Evolutionary conservation across 2,797 vertebrate species (phyloP).

Genomic region (Gallinago nigripennis): DNA sequence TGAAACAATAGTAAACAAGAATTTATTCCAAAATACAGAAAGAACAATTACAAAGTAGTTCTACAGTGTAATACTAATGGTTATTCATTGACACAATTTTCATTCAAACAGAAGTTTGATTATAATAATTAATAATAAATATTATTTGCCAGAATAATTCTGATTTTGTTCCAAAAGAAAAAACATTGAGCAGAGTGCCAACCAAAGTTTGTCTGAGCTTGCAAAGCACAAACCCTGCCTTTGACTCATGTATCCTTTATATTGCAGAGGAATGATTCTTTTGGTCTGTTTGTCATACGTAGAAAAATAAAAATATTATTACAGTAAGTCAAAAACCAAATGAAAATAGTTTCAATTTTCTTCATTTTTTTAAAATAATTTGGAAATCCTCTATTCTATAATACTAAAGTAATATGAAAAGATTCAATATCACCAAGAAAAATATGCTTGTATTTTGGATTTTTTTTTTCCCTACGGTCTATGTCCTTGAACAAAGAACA

Average conservation of each 20-base stretch:
- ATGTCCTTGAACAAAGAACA: conserved; percentile 35
- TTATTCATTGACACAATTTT: background rate
- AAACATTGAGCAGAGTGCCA: background rate
- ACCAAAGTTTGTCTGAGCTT: background rate
- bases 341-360: background rate
- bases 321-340: background rate
- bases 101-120: background rate
- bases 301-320: background rate
- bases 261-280: background rate
- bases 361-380: background rate
- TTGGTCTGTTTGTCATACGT: background rate
- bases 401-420: background rate
- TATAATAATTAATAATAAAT: background rate
- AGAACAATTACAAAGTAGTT: background rate
- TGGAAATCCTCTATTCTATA: background rate
- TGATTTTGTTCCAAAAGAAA: background rate
- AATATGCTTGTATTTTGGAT: background rate
- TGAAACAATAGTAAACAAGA: background rate
- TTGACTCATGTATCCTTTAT: background rate
- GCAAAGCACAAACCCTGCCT: background rate
- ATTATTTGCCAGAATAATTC: background rate
- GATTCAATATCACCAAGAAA: background rate
- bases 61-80: background rate
- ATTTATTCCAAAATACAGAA: background rate
- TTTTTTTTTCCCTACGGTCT: background rate